Base-by-base conservation (phyloP, 2,113 vertebrate species). In the human (Homo sapiens) region DNA sequence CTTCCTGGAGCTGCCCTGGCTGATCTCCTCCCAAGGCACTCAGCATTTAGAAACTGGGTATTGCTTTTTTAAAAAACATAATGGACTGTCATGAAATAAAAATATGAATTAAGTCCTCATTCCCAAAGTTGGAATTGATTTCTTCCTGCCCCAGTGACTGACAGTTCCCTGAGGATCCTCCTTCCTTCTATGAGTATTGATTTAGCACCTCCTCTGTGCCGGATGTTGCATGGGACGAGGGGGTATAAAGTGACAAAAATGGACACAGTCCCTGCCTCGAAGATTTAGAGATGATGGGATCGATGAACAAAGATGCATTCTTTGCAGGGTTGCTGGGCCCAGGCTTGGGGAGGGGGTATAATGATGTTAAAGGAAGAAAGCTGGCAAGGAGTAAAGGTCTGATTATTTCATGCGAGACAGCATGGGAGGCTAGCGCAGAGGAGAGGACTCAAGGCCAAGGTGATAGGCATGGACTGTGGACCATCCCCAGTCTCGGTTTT, bases 221-320 rank as follows among this genome's bases (percentile, higher is more conserved):
- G 45, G 90, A 43, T 2, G 1, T 3, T n/a, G 22, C 8, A 0
- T n/a, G 30, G 72, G 40, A 23, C 2, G 1, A 32, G 4, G 32
- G 30, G 4, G 4, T 18, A 23, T 18, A 23, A 91, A 20, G 45
- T 2, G 2, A 86, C 32, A 5, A 8, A 25, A 43, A 52, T 8
- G 48, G 27, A 18, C 55, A 50, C 30, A 27, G 75, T 4, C 38
- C 5, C 16, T 12, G 75, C 66, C 38, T 82, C 0, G 0, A 40
- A 48, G 48, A 45, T 35, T 68, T 76, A 32, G 78, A 64, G 87
- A 64, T 30, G 8, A 68, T 12, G 48, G 38, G 17, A 48, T 1
- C 30, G 57, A 12, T 38, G 5, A 59, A 52, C 18, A 55, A 25
- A 40, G 38, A 16, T n/a, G 30, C 25, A 13, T 11, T 86, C 78